Conservation (phyloP, 2,888 invertebrate genomes). For the Drosophila leonis region DNA sequence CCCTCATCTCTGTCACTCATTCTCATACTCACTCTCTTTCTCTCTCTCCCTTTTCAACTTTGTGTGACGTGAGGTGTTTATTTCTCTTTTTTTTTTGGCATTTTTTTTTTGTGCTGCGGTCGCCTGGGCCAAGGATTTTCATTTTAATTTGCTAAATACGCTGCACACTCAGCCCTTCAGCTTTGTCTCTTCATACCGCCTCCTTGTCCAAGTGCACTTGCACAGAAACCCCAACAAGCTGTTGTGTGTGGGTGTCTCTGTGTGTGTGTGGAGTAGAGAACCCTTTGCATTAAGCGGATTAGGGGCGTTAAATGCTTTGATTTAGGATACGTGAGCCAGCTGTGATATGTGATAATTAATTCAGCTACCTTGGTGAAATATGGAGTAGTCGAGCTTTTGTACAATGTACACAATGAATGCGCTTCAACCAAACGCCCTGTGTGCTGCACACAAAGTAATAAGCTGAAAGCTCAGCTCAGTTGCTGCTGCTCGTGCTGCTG, state of each 20-base stretch:
- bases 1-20: slow-evolving; percentile 6
- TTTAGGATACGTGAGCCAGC: slow-evolving; percentile 70
- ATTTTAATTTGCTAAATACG: slow-evolving; percentile 77
- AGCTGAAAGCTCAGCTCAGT: slow-evolving; percentile 67
- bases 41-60: background rate
- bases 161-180: slow-evolving; percentile 26
- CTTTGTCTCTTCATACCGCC: background rate
- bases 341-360: slow-evolving; percentile 76
- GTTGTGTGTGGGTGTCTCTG: background rate
- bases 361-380: slow-evolving; percentile 39
- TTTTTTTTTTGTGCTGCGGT: slow-evolving; percentile 45
- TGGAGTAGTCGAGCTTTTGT: slow-evolving; percentile 1
- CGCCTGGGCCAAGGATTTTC: slow-evolving; percentile 61
- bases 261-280: slow-evolving; percentile 18
- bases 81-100: slow-evolving; percentile 16
- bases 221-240: slow-evolving; percentile 23
- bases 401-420: slow-evolving; percentile 21
- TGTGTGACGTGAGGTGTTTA: slow-evolving; percentile 43
- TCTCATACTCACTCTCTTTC: background rate
- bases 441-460: slow-evolving; percentile 65
- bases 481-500: background rate
- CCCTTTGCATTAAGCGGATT: slow-evolving; percentile 73
- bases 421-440: slow-evolving; percentile 24
- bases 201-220: slow-evolving; percentile 21
- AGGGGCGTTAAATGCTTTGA: slow-evolving; percentile 74